Conservation (phyloP, 2,797 vertebrate genomes). For the Chiloscyllium punctatum region DNA sequence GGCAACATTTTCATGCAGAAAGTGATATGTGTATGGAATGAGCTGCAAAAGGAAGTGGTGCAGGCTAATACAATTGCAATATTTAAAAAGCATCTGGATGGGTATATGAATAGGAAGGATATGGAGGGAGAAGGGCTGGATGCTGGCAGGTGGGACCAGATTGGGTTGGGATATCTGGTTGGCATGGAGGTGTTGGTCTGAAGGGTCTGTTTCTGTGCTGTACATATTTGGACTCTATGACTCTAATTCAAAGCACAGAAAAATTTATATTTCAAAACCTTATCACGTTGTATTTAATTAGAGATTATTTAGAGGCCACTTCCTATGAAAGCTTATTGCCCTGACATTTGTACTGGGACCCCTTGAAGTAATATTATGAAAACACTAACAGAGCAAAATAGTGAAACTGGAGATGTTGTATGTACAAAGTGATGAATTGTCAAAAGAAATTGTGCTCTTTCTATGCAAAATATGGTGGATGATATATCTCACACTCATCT, state of each 20-base stretch:
- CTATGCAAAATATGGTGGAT: neutral
- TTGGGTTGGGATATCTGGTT: too few species aligned
- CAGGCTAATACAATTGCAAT: too few species aligned
- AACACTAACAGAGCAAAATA: neutral
- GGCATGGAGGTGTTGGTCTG: too few species aligned
- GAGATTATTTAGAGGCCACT: slow-evolving; percentile 7
- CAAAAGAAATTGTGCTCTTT: neutral
- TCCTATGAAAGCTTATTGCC: neutral
- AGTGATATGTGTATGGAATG: too few species aligned
- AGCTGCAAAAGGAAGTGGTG: too few species aligned
- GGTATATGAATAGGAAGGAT: too few species aligned
- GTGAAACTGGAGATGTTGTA: neutral
- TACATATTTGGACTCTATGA: too few species aligned
- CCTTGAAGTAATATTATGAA: neutral
- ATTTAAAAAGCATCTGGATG: too few species aligned
- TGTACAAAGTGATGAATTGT: neutral
- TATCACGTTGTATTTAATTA: neutral
- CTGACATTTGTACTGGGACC: neutral
- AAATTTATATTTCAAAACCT: neutral
- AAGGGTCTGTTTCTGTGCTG: too few species aligned
- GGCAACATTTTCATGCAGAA: too few species aligned
- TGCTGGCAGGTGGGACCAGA: too few species aligned
- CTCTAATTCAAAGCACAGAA: neutral
- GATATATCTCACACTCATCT: neutral
- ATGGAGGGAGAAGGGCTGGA: too few species aligned